These are phyloP conservation scores for Sympetrum striolatum DNA, from an alignment of 2,888 invertebrate species.

Conservation along the genomic window DNA sequence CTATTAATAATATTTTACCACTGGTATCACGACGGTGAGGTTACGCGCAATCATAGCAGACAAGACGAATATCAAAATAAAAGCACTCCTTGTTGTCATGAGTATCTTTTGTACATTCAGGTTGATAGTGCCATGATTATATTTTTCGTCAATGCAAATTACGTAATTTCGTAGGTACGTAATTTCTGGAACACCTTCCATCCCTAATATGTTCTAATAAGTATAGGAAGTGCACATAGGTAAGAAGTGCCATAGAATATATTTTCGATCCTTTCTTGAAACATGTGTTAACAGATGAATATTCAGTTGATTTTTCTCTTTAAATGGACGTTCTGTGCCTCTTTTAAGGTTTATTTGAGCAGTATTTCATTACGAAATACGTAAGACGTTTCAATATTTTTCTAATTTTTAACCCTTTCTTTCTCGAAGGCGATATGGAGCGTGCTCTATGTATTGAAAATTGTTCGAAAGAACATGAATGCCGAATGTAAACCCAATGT, in stretches of 20 bases:
- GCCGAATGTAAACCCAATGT: not conserved
- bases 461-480: not conserved
- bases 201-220: not conserved
- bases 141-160: not conserved
- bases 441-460: not conserved
- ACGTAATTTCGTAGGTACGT: not conserved
- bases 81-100: not conserved
- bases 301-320: not conserved
- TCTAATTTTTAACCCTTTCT: not conserved
- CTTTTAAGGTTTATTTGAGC: not conserved
- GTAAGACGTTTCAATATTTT: not conserved
- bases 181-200: not conserved
- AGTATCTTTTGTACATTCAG: not conserved
- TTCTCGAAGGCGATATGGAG: not conserved
- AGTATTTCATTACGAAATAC: not conserved
- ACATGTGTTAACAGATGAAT: not conserved
- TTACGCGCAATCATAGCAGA: not conserved
- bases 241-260: not conserved
- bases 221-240: not conserved
- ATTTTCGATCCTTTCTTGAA: not conserved
- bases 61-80: not conserved
- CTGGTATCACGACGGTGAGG: not conserved
- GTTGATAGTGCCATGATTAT: not conserved
- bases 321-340: not conserved
- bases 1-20: not conserved